These are phyloP conservation scores for Ptychadena robeensis DNA, from an alignment of 2,797 vertebrate species.

Conservation along the genomic window DNA sequence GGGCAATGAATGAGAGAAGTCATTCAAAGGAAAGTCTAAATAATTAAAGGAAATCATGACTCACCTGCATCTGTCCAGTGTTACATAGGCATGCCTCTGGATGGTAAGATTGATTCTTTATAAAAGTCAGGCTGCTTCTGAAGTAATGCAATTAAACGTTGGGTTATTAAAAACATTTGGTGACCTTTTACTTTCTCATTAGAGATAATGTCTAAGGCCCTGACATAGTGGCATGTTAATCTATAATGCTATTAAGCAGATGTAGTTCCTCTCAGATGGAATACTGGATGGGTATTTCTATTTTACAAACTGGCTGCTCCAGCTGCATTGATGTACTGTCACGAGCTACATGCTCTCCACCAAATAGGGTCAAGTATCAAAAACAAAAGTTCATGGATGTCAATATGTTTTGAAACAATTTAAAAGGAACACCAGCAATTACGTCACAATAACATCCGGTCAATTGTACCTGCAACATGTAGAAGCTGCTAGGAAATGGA, in stretches of 20 bases:
- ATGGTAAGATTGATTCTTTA: conserved; percentile 53
- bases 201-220: conserved; percentile 19
- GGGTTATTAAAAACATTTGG: conserved; percentile 46
- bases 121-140: background rate
- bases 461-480: background rate
- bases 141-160: conserved; percentile 13
- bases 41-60: conserved; percentile 17
- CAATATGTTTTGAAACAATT: background rate
- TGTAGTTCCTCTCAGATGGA: background rate
- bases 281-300: background rate
- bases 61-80: conserved; percentile 38
- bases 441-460: background rate
- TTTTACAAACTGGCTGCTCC: background rate
- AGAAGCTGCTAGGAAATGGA: background rate
- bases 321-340: background rate
- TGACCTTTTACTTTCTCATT: conserved; percentile 40
- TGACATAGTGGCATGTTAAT: conserved; percentile 40
- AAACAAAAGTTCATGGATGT: background rate
- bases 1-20: conserved; percentile 1
- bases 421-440: background rate
- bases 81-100: conserved; percentile 31
- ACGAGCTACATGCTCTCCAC: background rate
- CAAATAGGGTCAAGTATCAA: background rate
- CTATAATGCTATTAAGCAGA: conserved; percentile 43
- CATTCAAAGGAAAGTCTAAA: conserved; percentile 22